Percentiles rank a stretch among this genome's conserved stretches.
Conservation (phyloP, 2,113 vertebrate species). For the Condylura cristata region DNA sequence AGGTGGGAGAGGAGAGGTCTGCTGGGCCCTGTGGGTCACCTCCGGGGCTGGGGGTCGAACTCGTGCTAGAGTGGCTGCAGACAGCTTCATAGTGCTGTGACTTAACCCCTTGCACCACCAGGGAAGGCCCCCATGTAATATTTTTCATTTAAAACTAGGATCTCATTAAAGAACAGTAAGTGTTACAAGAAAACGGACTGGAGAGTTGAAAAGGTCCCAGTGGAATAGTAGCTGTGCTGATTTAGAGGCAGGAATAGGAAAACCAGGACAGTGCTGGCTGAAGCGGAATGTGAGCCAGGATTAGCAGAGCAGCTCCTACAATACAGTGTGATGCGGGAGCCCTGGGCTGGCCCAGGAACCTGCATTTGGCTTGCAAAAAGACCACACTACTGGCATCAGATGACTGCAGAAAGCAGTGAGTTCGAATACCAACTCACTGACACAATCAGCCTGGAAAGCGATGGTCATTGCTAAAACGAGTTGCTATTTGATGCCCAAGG, state of each 20-base stretch:
- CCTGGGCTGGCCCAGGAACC: neutral
- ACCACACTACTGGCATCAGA: neutral
- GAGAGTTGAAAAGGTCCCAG: neutral
- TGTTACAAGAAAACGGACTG: neutral
- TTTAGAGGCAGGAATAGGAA: constrained; percentile 8
- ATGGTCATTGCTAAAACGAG: constrained; percentile 28
- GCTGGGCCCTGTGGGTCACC: too few relatives aligned
- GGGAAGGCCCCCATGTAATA: neutral
- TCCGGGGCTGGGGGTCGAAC: too few relatives aligned
- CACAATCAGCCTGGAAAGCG: neutral
- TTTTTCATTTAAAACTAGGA: neutral
- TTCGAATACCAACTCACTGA: neutral
- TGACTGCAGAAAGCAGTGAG: neutral
- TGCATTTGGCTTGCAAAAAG: neutral
- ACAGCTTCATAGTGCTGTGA: too few relatives aligned
- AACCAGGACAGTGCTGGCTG: neutral
- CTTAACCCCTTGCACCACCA: too few relatives aligned
- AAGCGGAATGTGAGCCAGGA: neutral
- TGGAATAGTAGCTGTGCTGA: neutral
- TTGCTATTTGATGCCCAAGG: constrained; percentile 30
- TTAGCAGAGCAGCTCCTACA: neutral
- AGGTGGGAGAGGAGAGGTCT: too few relatives aligned
- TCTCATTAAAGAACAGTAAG: neutral
- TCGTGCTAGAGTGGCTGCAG: too few relatives aligned
- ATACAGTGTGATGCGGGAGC: neutral